A percentile compares a stretch with the other conserved stretches of the same genome.
Conservation (phyloP, 1,140 invertebrate genomes). For the Elymnias hypermnestra region DNA sequence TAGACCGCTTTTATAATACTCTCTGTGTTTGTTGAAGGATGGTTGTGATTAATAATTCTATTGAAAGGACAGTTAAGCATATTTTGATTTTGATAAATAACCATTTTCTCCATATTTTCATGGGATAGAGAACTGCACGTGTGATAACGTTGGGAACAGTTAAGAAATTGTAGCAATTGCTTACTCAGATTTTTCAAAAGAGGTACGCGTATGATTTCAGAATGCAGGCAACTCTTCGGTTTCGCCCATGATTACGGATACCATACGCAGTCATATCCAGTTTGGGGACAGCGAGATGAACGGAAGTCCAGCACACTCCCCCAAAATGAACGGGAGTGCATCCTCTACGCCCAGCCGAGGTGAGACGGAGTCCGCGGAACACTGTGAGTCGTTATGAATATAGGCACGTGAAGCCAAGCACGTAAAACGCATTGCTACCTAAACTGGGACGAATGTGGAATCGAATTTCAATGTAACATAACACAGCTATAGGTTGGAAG, state of each 20-base stretch:
- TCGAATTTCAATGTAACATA: conserved; percentile 14
- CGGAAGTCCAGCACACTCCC: conserved; percentile 50
- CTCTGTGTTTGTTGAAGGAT: too few species aligned
- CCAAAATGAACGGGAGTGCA: conserved; percentile 60
- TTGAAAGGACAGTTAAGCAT: too few species aligned
- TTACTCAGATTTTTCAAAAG: neutral
- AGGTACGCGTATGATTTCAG: conserved; percentile 33
- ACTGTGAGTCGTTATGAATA: conserved; percentile 65
- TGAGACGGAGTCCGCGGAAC: conserved; percentile 57
- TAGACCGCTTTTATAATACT: too few species aligned
- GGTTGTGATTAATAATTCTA: too few species aligned
- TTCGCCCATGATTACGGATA: conserved; percentile 63
- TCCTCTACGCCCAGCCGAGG: conserved; percentile 66
- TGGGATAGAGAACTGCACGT: too few species aligned
- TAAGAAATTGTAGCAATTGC: too few species aligned
- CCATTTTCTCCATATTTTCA: too few species aligned
- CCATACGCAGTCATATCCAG: conserved; percentile 67
- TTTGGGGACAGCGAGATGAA: conserved; percentile 57
- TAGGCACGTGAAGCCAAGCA: conserved; percentile 48
- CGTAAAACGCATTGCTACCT: conserved; percentile 9
- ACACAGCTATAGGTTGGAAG: neutral
- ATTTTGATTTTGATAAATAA: too few species aligned
- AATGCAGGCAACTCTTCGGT: conserved; percentile 31
- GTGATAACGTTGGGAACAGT: too few species aligned
- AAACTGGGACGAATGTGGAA: conserved; percentile 22